Conservation (phyloP, 2,888 invertebrate species). For the Spilosoma lubricipeda region DNA sequence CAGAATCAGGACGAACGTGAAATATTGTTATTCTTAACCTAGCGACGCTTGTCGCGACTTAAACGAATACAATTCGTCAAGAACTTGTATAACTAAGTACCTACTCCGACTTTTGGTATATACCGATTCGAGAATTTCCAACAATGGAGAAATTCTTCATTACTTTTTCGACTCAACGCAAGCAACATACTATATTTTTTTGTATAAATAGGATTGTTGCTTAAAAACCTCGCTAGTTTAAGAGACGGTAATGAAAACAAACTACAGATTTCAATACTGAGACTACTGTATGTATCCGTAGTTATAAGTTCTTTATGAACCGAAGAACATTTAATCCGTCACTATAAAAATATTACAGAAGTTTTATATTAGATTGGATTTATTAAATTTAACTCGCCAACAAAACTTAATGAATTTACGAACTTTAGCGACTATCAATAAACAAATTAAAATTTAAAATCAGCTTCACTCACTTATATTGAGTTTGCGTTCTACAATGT, state of each 20-base stretch:
- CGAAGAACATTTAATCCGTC: neutral
- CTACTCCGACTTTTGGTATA: neutral
- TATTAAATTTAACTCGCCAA: neutral
- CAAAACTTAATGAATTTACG: neutral
- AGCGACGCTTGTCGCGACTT: conserved; percentile 23
- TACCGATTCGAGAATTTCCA: neutral
- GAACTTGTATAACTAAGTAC: neutral
- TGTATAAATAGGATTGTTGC: neutral
- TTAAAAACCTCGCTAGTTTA: neutral
- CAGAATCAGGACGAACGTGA: conserved; percentile 22
- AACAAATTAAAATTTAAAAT: neutral
- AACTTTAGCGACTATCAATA: neutral
- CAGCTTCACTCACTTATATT: neutral
- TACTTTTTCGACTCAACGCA: neutral
- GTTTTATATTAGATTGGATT: neutral
- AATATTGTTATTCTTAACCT: conserved; percentile 32
- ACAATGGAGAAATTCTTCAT: neutral
- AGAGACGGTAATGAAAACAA: too few relatives aligned
- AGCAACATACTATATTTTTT: neutral
- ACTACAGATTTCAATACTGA: too few relatives aligned
- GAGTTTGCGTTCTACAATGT: neutral
- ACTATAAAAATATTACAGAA: neutral
- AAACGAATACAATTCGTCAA: conserved; percentile 31
- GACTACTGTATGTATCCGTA: too few relatives aligned
- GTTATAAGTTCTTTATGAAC: neutral